These are phyloP conservation scores for Pristionchus entomophagus DNA, from an alignment of 2,888 invertebrate species.

Conservation along the genomic window DNA sequence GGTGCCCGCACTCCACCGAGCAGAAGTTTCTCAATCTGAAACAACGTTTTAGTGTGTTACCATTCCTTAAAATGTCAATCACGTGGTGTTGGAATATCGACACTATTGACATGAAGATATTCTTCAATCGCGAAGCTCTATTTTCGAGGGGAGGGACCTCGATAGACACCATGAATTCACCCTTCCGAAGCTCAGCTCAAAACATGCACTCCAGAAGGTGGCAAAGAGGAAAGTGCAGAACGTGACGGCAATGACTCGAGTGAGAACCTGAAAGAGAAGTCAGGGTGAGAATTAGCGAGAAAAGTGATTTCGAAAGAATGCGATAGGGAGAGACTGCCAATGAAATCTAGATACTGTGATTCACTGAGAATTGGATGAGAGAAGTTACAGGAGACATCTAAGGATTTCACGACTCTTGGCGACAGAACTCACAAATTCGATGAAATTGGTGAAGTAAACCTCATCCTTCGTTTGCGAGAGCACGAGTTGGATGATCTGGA, in stretches of 20 bases:
- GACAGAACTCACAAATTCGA: not conserved
- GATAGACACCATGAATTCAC: not conserved
- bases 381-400: no score
- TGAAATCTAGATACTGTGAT: no score
- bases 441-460: not conserved
- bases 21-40: not conserved
- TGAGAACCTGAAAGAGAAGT: not conserved
- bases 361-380: no score
- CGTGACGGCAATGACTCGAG: not conserved
- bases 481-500: not conserved
- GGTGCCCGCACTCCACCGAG: not conserved
- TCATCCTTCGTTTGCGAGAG: not conserved
- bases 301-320: no score
- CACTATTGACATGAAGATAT: no score
- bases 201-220: no score
- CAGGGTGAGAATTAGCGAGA: no score
- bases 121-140: no score
- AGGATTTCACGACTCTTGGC: not conserved
- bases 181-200: slow-evolving; percentile 14
- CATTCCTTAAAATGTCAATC: no score
- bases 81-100: no score
- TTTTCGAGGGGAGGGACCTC: no score
- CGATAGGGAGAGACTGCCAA: no score
- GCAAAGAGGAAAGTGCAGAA: not conserved
- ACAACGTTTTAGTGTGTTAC: not conserved